Base-by-base conservation (phyloP, 2,797 vertebrate genomes). In the Triplophysa yarkandensis region DNA sequence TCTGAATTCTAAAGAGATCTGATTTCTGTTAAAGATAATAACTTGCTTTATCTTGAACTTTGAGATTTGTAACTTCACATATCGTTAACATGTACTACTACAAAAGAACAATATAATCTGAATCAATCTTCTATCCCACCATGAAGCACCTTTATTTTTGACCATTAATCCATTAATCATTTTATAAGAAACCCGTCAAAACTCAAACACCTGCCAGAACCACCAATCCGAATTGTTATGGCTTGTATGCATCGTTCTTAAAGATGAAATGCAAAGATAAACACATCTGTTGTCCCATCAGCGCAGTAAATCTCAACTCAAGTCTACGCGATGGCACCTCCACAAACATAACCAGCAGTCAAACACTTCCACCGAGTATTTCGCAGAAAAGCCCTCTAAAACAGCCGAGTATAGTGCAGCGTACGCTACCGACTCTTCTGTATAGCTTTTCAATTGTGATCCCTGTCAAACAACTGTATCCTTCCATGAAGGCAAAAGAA, bases 381-480 rank as follows among this genome's bases (percentile, higher is more conserved):
- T 23, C 46, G 57, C 66, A 19, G 43, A 19, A 72, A 52, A 32
- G 28, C 32, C 62, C 27, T 39, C 60, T 36, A n/a, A 71, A 54
- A 73, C 16, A 46, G 36, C 19, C 2, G 61, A 41, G 58, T 61
- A 71, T 60, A 46, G 43, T 4, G 27, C 28, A 44, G 55, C 6
- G 68, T 17, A 32, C 10, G 34, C 57, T 44, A 34, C 44, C 44
- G 34, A 62, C 50, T 61, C 66, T 74, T 44, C 64, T 34, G 30
- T 65, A 71, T 41, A 50, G 61, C 43, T 68, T 74, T 41, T 43
- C 46, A 69, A 48, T 55, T 27, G 48, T 74, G 77, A 78, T 62
- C 62, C 70, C 77, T 77, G 73, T 83, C 76, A 75, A 75, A 76
- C 75, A 77, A 74, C 68, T 54, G 36, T 32, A 68, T 55, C 41